phyloP scores from a whole-genome alignment of 2,797 vertebrate species.

The Pipistrellus kuhlii region DNA sequence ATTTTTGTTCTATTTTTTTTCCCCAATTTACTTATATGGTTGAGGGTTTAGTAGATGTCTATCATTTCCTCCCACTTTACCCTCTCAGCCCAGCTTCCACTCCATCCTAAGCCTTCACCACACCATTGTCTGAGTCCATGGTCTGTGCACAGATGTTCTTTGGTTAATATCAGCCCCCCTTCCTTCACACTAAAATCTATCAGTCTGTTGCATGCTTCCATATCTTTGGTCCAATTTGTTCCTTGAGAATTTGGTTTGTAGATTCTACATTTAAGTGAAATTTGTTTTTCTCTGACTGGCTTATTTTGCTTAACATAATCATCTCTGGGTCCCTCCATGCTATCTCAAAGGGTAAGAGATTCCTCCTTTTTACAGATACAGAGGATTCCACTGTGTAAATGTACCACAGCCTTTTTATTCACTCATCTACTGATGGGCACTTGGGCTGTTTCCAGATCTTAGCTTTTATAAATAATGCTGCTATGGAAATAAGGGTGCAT shows the following conservation, averaged over 20 bases:
- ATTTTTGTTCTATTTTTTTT: not conserved
- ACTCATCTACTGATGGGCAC: not conserved
- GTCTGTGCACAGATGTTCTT: not conserved
- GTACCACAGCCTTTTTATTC: not conserved
- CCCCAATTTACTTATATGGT: not conserved
- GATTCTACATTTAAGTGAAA: not conserved
- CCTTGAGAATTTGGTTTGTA: not conserved
- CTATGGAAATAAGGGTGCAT: no score
- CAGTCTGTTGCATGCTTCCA: not conserved
- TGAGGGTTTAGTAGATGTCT: not conserved
- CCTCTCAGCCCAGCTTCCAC: not conserved
- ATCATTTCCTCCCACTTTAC: not conserved
- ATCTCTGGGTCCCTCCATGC: not conserved
- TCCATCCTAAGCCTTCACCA: not conserved
- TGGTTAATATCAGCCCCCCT: not conserved
- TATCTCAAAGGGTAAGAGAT: not conserved
- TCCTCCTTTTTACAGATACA: not conserved
- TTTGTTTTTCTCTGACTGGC: not conserved
- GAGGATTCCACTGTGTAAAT: not conserved
- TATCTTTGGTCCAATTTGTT: not conserved
- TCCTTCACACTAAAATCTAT: not conserved
- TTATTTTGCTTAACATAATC: not conserved
- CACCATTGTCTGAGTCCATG: not conserved
- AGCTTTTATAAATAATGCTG: no score
- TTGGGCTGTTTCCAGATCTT: no score